Evolutionary conservation across 2,797 vertebrate genomes (phyloP).

Genomic region (Periophthalmus magnuspinnatus): DNA sequence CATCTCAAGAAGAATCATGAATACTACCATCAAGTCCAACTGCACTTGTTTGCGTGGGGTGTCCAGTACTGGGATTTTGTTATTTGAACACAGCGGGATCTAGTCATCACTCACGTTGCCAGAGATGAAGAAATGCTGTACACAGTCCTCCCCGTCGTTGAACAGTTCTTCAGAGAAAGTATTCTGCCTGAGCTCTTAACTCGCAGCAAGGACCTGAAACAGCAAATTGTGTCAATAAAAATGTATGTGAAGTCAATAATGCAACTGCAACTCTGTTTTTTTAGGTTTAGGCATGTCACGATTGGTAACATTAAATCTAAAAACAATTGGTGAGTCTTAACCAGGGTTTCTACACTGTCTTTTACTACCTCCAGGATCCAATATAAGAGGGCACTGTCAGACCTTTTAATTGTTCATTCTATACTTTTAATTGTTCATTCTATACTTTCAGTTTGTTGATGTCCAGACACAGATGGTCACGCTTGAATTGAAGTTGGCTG

Average conservation of each 20-base stretch:
- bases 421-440: no score
- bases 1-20: slow-evolving; percentile 3
- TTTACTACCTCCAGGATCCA: slow-evolving; percentile 13
- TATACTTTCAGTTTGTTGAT: no score
- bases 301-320: not conserved
- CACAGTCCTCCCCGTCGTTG: not conserved
- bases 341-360: not conserved
- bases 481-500: no score
- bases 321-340: not conserved
- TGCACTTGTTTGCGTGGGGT: slow-evolving; percentile 2
- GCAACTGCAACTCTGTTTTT: not conserved
- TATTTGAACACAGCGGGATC: not conserved
- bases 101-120: not conserved
- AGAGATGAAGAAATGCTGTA: not conserved
- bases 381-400: slow-evolving; percentile 22
- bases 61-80: not conserved
- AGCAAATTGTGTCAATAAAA: not conserved
- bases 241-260: not conserved
- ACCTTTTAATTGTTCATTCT: no score
- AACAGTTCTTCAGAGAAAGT: not conserved
- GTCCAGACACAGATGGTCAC: no score
- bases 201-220: not conserved
- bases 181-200: no score
- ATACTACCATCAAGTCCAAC: slow-evolving; percentile 2
- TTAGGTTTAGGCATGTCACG: slow-evolving; percentile 6